Base-by-base conservation (phyloP, 2,113 vertebrate genomes). In the Anhinga anhinga region DNA sequence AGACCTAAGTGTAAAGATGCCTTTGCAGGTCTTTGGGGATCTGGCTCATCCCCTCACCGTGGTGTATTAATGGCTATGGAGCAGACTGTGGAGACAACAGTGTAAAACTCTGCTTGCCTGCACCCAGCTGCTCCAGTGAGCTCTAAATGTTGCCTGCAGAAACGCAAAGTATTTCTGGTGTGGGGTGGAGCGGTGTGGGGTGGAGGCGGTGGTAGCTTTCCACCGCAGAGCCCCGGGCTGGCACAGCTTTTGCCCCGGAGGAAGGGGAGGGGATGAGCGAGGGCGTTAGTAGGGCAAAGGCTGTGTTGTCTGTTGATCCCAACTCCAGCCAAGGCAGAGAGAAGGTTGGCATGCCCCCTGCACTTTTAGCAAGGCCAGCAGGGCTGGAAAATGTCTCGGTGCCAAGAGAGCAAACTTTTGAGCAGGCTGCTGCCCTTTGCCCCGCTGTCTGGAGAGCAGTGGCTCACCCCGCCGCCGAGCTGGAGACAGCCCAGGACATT, bases 401-500 rank as follows among this genome's bases (percentile, higher is more conserved):
- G 95, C 96, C 88, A 97, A 87, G 79, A 67, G 4, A 70, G 14
- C 45, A 80, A 84, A 92, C 14, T 63, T 72, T 12, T 15, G 44
- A 83, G 82, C 72, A 62, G 49, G 90, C 92, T 86, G 53, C 66
- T 94, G 94, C 96, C 90, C 96, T 97, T 96, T 97, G 93, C 88
- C 84, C 96, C 0, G 5, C 88, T 93, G 72, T 82, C 92, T 93
- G 63, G n/a, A 82, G 79, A 62, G 84, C n/a, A 6, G 15, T 10
- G 82, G n/a, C 36, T 86, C 69, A 61, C 67, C 36, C 56, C 13
- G 3, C 32, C 11, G 2, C 38, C 2, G 15, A 67, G 86, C 86
- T 83, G 93, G 85, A 81, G 42, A 10, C 40, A 83, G 77, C 69
- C 65, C 62, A 50, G 50, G 47, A 44, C 14, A 2, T 4, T 72